phyloP scores from a whole-genome alignment of 2,797 vertebrate species.

The Anguilla marmorata region DNA sequence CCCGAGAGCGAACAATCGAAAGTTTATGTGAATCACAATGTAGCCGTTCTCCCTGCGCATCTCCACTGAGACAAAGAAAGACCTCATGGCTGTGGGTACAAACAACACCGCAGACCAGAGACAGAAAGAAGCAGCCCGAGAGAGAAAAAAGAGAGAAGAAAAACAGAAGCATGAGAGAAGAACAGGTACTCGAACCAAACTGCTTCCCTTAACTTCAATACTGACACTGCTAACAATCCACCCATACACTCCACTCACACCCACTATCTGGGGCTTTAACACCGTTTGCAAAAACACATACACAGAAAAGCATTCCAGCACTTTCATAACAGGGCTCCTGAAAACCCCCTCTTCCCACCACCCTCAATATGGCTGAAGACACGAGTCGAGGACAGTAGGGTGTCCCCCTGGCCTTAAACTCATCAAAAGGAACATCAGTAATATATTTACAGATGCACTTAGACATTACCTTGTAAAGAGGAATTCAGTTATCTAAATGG shows the following conservation, averaged over 20 bases:
- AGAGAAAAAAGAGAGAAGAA: background rate
- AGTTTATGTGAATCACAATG: constrained; percentile 28
- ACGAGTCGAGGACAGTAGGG: background rate
- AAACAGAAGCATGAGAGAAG: constrained; percentile 2
- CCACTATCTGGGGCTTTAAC: background rate
- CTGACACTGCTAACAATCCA: background rate
- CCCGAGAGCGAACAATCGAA: constrained; percentile 28
- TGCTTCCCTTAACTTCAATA: background rate
- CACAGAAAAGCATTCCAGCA: background rate
- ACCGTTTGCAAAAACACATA: background rate
- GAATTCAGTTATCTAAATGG: background rate
- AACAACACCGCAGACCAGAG: background rate
- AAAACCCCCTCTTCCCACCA: background rate
- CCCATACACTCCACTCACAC: background rate
- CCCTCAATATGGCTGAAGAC: background rate
- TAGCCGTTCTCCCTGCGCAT: background rate
- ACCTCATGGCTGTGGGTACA: constrained; percentile 12
- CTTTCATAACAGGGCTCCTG: background rate
- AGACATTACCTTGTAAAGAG: background rate
- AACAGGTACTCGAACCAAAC: background rate
- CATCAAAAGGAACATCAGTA: background rate
- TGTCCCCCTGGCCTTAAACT: background rate
- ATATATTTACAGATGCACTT: background rate
- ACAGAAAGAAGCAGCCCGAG: background rate
- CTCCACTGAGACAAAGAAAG: background rate